These are phyloP conservation scores for Brachyrhaphis roseni DNA, from an alignment of 2,797 vertebrate species.

Conservation along the genomic window DNA sequence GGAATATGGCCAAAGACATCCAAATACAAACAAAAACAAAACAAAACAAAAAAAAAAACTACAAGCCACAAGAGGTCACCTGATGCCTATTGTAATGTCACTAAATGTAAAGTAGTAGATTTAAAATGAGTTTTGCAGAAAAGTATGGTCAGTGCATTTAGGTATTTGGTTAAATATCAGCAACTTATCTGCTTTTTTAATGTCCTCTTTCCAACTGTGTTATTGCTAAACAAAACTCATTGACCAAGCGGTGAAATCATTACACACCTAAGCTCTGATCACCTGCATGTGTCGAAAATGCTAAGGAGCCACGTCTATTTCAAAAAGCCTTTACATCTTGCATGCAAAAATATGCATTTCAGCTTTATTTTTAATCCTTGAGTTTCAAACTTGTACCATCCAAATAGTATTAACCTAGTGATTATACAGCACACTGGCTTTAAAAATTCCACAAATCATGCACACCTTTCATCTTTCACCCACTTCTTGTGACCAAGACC, in stretches of 20 bases:
- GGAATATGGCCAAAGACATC: background rate
- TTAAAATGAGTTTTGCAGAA: background rate
- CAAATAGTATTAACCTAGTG: constrained; percentile 81
- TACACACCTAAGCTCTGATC: constrained; percentile 49
- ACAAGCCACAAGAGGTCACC: background rate
- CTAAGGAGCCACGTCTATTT: constrained; percentile 58
- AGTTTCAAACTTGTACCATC: constrained; percentile 79
- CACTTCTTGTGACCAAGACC: constrained; percentile 73
- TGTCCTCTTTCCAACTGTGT: constrained; percentile 21
- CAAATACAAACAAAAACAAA: background rate
- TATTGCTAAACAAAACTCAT: constrained; percentile 12
- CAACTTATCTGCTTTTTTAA: constrained; percentile 75
- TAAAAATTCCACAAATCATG: constrained; percentile 61
- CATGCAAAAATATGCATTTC: constrained; percentile 80
- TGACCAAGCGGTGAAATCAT: constrained; percentile 46
- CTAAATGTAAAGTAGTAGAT: background rate
- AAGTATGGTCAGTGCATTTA: background rate
- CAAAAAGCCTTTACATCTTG: constrained; percentile 63
- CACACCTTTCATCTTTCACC: constrained; percentile 81
- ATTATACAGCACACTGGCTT: constrained; percentile 74
- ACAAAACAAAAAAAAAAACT: background rate
- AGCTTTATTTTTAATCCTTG: constrained; percentile 85
- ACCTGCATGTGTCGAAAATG: constrained; percentile 59
- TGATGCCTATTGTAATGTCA: background rate
- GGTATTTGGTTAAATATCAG: constrained; percentile 71